Base-by-base conservation (phyloP, 1,140 invertebrate species). In the Cotesia typhae region DNA sequence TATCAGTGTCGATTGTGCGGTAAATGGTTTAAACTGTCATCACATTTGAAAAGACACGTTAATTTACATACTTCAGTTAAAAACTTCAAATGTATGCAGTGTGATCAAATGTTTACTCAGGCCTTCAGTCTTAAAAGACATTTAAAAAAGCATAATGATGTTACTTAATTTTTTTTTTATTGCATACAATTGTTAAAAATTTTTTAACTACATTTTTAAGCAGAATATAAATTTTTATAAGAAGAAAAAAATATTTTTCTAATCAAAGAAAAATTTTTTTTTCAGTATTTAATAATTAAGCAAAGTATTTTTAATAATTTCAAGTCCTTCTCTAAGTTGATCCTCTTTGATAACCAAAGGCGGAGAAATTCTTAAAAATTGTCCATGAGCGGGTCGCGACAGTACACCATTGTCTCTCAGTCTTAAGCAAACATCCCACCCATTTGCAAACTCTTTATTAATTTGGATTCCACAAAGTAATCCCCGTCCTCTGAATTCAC, bases 391-490 rank as follows among this genome's bases (percentile, higher is more conserved):
- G 10, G 93, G 92, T 82, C 94, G 94, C 0, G 93, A 91, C 35
- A 95, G 81, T 12, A 95, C 81, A 17, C 93, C 94, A 75, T 91
- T 90, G 73, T 94, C 91, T 66, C 88, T 85, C 64, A 94, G 74
- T 76, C 86, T 88, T 52, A 94, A 75, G 77, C 93, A 94, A n/a
- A 94, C 85, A 4, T 94, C 87, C 90, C 90, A 92, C 6, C 83
- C 84, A 1, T 91, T 91, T 78, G 92, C 91, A 74, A 88, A 89
- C 57, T 89, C 92, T 84, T 89, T 78, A 78, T 90, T 84, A 52
- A 95, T 91, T 38, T 94, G 89, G 70, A 95, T 90, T n/a, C 93
- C 94, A 84, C 92, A 91, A 2, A 95, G 81, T 4, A 96, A 87
- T 47, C 94, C 94, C 77, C 91, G 92, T 71, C 94, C 94, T 71